Conservation (phyloP, 2,113 vertebrate species). For the Lepus timidus region DNA sequence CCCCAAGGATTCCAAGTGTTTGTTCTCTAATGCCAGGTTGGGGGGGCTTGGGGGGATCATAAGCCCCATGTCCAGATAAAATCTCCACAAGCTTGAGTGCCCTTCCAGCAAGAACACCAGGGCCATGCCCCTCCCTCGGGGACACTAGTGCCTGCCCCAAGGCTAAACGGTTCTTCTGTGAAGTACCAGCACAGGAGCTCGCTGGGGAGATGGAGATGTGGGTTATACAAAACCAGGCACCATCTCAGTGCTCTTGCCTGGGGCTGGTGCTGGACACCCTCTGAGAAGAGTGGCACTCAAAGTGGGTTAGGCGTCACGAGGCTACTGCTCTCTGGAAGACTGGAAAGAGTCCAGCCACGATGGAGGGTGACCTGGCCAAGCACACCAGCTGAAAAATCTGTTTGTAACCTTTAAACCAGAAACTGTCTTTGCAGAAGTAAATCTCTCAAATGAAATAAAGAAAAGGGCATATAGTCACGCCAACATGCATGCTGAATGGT, state of each 20-base stretch:
- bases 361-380: background rate
- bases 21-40: no score
- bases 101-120: rapidly evolving
- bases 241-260: background rate
- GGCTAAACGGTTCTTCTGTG: background rate
- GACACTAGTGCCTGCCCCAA: no score
- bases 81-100: background rate
- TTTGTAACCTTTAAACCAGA: background rate
- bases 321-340: background rate
- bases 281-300: background rate
- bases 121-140: no score
- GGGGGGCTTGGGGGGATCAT: no score
- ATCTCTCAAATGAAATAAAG: background rate
- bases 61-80: background rate
- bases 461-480: background rate
- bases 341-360: background rate
- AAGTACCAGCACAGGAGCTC: rapidly evolving
- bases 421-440: background rate
- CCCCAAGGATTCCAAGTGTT: background rate
- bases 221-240: no score
- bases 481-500: background rate
- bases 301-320: background rate
- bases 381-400: background rate
- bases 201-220: background rate
- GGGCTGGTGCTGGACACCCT: background rate